Evolutionary conservation across 2,797 vertebrate genomes (phyloP).

Genomic region (Tinamus major): DNA sequence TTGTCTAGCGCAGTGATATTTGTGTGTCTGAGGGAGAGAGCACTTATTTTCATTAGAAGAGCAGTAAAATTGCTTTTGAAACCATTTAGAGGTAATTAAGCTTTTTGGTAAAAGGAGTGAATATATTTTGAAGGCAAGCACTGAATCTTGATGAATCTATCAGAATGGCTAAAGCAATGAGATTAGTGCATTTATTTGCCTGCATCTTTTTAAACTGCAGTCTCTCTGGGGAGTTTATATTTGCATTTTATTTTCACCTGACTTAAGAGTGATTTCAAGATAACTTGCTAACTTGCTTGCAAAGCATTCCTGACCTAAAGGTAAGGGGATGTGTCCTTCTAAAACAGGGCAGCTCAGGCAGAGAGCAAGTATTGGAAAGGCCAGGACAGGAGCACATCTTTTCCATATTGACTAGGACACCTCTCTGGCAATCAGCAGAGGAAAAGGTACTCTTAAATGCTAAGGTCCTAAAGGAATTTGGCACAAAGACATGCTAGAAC

Average conservation of each 20-base stretch:
- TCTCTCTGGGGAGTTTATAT: neutral
- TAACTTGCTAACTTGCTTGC: neutral
- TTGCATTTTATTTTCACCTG: slow-evolving; percentile 1
- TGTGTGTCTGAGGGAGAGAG: slow-evolving; percentile 33
- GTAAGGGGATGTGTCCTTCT: neutral
- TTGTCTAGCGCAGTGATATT: slow-evolving; percentile 50
- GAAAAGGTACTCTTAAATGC: slow-evolving; percentile 16
- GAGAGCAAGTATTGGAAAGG: neutral
- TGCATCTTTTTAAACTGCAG: neutral
- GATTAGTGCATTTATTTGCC: neutral
- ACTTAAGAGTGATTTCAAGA: neutral
- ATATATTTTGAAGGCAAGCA: slow-evolving; percentile 27
- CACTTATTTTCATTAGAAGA: slow-evolving; percentile 38
- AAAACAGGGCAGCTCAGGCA: neutral
- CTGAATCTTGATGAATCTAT: slow-evolving; percentile 4
- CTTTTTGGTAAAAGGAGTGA: slow-evolving; percentile 28
- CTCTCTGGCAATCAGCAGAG: neutral
- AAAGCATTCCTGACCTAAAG: slow-evolving; percentile 8
- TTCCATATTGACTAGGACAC: neutral
- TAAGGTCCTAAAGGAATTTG: slow-evolving; percentile 30
- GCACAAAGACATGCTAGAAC: neutral
- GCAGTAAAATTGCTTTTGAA: slow-evolving; percentile 39
- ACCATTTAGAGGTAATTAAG: slow-evolving; percentile 53
- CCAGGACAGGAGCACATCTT: neutral
- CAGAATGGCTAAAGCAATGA: neutral